phyloP scores from a whole-genome alignment of 2,888 invertebrate genomes.

The Steinernema carpocapsae region DNA sequence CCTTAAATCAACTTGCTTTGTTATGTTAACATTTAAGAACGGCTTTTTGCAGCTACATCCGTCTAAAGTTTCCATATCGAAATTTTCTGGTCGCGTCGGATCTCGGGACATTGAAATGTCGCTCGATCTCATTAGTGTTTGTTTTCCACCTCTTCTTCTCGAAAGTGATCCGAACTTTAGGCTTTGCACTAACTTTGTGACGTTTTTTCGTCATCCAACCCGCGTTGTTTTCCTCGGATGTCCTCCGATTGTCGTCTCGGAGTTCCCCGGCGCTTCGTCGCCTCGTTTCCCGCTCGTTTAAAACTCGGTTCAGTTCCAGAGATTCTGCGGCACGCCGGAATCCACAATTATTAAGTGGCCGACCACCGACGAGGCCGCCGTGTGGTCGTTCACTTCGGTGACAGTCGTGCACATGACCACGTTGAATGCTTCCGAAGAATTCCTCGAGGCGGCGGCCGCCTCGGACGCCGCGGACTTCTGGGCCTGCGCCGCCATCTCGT shows the following conservation, averaged over 20 bases:
- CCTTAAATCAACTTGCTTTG: no score
- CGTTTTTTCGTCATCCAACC: not conserved
- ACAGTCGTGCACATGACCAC: slow-evolving; percentile 4
- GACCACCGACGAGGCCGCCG: slow-evolving; percentile 1
- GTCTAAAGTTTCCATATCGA: not conserved
- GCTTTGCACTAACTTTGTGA: no score
- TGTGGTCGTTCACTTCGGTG: slow-evolving; percentile 23
- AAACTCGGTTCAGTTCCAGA: no score
- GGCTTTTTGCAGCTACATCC: not conserved
- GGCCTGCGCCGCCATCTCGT: not conserved
- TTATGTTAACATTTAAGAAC: no score
- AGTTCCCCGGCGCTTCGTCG: not conserved
- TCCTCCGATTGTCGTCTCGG: slow-evolving; percentile 7
- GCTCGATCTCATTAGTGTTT: slow-evolving; percentile 20
- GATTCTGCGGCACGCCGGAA: not conserved
- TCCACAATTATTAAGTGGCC: not conserved
- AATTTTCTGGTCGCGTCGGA: no score
- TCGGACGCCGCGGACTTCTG: not conserved
- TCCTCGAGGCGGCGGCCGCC: not conserved
- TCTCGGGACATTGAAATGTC: no score
- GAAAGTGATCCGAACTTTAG: slow-evolving; percentile 4
- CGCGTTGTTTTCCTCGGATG: not conserved
- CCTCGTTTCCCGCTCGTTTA: not conserved
- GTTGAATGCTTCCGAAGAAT: not conserved
- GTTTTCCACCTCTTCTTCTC: slow-evolving; percentile 13